A percentile compares a stretch with the other conserved stretches of the same genome.
Conservation (phyloP, 2,797 vertebrate genomes). For the Muscicapa striata region DNA sequence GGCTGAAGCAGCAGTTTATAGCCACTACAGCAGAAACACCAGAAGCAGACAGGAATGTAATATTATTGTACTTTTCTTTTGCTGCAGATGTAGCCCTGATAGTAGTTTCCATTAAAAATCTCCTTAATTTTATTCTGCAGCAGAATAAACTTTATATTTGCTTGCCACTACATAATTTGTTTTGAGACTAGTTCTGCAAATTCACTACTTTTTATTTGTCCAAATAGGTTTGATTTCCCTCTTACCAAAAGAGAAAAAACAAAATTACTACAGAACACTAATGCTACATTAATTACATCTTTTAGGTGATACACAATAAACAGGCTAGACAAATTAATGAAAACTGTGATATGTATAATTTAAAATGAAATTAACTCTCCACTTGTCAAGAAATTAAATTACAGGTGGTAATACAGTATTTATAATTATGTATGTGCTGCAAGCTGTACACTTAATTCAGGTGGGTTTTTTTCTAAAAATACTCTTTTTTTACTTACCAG, state of each 20-base stretch:
- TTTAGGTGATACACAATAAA: not conserved
- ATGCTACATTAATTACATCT: not conserved
- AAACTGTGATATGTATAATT: not conserved
- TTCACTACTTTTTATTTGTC: not conserved
- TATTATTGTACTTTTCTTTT: not conserved
- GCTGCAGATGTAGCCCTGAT: not conserved
- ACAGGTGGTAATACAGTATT: not conserved
- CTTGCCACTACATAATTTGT: not conserved
- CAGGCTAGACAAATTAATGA: not conserved
- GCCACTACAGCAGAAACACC: not conserved
- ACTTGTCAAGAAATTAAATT: not conserved
- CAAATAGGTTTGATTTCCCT: not conserved
- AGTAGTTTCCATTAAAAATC: not conserved
- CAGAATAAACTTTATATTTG: not conserved
- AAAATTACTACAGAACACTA: not conserved
- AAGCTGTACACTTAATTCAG: not conserved
- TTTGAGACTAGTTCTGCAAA: not conserved
- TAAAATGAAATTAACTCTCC: not conserved
- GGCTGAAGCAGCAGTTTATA: not conserved
- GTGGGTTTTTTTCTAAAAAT: not conserved
- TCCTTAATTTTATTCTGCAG: not conserved
- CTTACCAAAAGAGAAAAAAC: not conserved
- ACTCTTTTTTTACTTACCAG: conserved; percentile 73
- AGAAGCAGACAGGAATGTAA: not conserved
- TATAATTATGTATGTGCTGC: not conserved